Conservation (phyloP, 2,797 vertebrate species). For the Valencia hispanica region DNA sequence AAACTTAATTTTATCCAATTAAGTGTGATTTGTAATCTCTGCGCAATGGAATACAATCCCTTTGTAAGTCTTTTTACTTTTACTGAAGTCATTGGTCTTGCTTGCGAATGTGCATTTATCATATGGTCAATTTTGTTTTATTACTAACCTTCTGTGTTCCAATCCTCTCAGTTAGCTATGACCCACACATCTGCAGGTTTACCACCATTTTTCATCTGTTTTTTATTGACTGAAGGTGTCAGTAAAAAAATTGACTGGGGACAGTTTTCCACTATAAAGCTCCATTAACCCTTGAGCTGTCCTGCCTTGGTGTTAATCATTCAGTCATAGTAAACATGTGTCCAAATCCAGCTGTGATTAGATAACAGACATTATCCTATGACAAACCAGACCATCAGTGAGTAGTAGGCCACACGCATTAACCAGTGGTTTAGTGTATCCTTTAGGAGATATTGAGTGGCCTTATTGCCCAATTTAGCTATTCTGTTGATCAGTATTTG, state of each 20-base stretch:
- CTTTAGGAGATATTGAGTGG: conserved; percentile 67
- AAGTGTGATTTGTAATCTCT: neutral
- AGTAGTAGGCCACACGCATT: conserved; percentile 23
- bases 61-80: neutral
- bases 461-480: conserved; percentile 69
- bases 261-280: neutral
- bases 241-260: neutral
- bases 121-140: neutral
- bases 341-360: conserved; percentile 37
- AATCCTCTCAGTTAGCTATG: neutral
- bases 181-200: neutral
- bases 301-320: conserved; percentile 29
- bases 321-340: conserved; percentile 8
- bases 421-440: conserved; percentile 52
- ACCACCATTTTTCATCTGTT: neutral
- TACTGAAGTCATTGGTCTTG: neutral
- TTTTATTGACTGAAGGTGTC: neutral
- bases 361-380: conserved; percentile 41
- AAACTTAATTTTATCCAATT: neutral
- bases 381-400: conserved; percentile 1
- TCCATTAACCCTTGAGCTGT: conserved; percentile 21
- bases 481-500: conserved; percentile 48
- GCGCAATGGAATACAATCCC: neutral
- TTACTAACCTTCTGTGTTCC: neutral
- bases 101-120: neutral